Conservation (phyloP, 2,888 invertebrate species). For the Acanthosepion pharaonis region DNA sequence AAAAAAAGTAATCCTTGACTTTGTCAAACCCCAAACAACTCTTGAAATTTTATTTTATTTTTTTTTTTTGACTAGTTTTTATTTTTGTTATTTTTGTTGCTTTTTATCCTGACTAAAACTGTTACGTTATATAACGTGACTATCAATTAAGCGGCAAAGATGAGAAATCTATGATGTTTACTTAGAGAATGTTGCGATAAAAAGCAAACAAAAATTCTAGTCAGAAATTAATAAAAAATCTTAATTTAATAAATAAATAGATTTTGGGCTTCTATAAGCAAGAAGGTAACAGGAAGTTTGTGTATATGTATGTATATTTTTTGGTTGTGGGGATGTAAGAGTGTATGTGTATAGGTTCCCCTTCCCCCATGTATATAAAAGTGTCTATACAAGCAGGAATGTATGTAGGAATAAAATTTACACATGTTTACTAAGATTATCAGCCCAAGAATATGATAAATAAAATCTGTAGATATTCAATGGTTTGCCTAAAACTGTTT, state of each 20-base stretch:
- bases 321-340: not conserved
- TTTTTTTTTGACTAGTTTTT: not conserved
- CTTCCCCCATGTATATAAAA: not conserved
- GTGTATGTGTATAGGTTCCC: not conserved
- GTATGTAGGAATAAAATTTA: not conserved
- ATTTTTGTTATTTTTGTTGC: not conserved
- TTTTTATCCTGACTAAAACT: not conserved
- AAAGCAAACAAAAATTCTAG: not conserved
- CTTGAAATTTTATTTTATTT: not conserved
- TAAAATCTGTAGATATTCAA: too few relatives aligned
- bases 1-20: not conserved
- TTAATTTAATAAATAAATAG: too few relatives aligned
- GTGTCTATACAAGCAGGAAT: not conserved
- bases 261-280: not conserved
- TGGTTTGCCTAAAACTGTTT: too few relatives aligned
- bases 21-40: too few relatives aligned
- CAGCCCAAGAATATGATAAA: not conserved
- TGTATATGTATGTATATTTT: not conserved
- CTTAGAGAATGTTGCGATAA: not conserved
- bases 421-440: not conserved
- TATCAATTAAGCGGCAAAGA: too few relatives aligned
- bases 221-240: not conserved
- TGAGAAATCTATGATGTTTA: too few relatives aligned
- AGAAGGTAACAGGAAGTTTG: not conserved
- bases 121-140: not conserved